Percentiles rank a stretch among this genome's conserved stretches.
Conservation (phyloP, 2,797 vertebrate genomes). For the Emys orbicularis region DNA sequence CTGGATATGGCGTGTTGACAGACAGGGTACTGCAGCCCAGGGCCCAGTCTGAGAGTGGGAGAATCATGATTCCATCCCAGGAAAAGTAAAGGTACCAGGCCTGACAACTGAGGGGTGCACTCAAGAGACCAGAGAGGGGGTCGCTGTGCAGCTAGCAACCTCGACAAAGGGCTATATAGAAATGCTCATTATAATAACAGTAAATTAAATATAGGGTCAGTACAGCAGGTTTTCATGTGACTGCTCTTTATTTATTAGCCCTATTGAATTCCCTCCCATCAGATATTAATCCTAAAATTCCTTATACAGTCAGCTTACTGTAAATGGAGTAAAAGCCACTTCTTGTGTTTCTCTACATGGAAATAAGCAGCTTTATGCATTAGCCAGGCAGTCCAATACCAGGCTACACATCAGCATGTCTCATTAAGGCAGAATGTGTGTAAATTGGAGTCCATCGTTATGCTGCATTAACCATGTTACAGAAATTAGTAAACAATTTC, state of each 20-base stretch:
- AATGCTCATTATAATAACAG: neutral
- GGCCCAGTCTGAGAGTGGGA: neutral
- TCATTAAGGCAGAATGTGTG: neutral
- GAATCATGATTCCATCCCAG: neutral
- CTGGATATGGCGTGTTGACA: neutral
- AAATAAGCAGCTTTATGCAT: neutral
- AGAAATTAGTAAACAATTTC: neutral
- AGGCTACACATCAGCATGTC: neutral
- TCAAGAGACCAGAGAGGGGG: neutral
- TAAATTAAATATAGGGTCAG: neutral
- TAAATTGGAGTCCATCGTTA: neutral
- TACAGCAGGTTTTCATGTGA: neutral
- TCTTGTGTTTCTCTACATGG: neutral
- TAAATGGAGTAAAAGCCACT: neutral
- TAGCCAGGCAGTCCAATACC: neutral
- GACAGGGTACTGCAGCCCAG: neutral
- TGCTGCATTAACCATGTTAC: neutral
- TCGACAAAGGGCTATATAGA: neutral
- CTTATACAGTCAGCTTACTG: neutral
- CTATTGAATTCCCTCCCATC: neutral
- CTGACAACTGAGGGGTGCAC: neutral
- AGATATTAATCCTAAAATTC: neutral
- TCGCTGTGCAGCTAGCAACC: neutral
- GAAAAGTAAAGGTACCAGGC: neutral
- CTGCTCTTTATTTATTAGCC: neutral